Base-by-base conservation (phyloP, 1,140 invertebrate genomes). In the Diachasma alloeum region DNA sequence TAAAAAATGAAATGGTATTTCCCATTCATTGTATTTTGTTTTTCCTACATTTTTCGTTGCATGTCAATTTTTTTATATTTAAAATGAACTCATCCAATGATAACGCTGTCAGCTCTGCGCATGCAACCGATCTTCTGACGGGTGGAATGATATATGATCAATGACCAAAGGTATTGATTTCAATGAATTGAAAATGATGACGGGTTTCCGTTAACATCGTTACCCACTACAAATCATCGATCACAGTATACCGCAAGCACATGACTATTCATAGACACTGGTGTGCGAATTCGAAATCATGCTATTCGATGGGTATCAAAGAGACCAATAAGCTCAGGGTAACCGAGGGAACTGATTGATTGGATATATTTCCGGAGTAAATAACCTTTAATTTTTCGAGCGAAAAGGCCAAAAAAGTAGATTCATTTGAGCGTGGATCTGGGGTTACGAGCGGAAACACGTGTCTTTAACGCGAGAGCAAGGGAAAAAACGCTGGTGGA, bases 221-320 rank as follows among this genome's bases (percentile, higher is more conserved):
- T 63, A 63, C 78, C 80, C 17, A 53, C 78, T 80, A 82, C 74
- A 75, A 71, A 48, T 79, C 77, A 84, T 84, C 82, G 81, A 84
- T 84, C 82, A 74, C 74, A 66, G 70, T 39, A 68, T 69, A n/a
- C 59, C 59, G 3, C 24, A 63, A 15, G 11, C 69, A 72, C 74
- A 83, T 83, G 81, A 83, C 83, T 83, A 83, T 84, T 84, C 83
- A 83, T 83, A 76, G 76, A 71, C 77, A 80, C 82, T 83, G 81
- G 75, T 81, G 76, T 79, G 82, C 74, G 81, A 84, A 83, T 82
- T 75, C 76, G 1, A 26, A 63, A 63, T 63, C 22, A 63, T 19
- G 11, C 59, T 19, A 53, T 19, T 53, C 9, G 48, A 53, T 53
- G n/a, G 48, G 17, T 53, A 53, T 2, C 11, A 53, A 26, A 63